Evolutionary conservation across 2,888 invertebrate genomes (phyloP), one percentile per base, ranked within the genome.

Genomic region (Epinotia demarniana): DNA sequence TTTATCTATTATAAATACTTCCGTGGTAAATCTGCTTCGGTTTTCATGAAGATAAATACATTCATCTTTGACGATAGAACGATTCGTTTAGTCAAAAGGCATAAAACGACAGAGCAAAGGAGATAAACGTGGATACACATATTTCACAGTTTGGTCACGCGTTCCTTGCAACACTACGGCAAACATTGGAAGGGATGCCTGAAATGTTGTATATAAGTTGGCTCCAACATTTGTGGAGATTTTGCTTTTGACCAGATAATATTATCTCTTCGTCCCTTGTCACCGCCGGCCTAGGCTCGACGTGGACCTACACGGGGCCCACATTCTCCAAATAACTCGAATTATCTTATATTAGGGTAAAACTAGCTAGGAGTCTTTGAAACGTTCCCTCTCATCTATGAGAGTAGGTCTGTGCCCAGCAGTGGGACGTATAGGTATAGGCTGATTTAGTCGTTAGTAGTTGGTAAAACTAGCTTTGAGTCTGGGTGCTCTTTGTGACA

Each of bases 21-120:
- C 33, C n/a, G 39, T 57, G 33, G 55, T 39, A 67, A 67, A 39
- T 55, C 67, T 55, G 67, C 67, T 67, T 67, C 39, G 55, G 67
- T 39, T 57, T 67, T 67, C 55, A 67, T 57, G 55, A 67, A 39
- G 55, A 39, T 5, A 67, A 18, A 66, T 66, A 53, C 53, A 27
- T 67, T 33, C 19, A 16, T 67, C 67, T 57, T 39, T 13, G 55
- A 67, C 55, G 55, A 33, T 57, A 57, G 33, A 39, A 33, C 39
- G 39, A 13, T 39, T 67, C 39, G 58, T 55, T 68, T 57, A 57
- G 19, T 46, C 23, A 19, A 43, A 68, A 23, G 53, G 68, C n/a
- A 58, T 58, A 19, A 68, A 39, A 19, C 67, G 33, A 18, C 13
- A 43, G 43, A 64, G 23, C 23, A 23, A 18, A 68, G 39, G 18